These are phyloP conservation scores for Erpobdella octoculata DNA, from an alignment of 2,888 invertebrate species.

Conservation along the genomic window DNA sequence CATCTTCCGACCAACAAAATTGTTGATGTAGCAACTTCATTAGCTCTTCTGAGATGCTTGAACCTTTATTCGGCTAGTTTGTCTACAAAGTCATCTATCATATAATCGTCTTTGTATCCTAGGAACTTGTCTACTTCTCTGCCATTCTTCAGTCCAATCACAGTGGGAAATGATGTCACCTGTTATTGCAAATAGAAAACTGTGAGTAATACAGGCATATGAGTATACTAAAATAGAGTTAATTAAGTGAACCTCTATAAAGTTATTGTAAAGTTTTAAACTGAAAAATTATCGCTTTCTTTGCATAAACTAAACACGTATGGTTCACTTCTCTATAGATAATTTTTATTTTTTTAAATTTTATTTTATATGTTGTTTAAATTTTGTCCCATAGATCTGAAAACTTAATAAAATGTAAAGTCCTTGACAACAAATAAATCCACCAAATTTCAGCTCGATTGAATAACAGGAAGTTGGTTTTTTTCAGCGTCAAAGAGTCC, in stretches of 20 bases:
- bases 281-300: too few species aligned
- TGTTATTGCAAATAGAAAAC: slow-evolving; percentile 45
- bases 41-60: neutral
- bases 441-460: too few species aligned
- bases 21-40: neutral
- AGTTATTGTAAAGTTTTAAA: too few species aligned
- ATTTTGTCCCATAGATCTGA: too few species aligned
- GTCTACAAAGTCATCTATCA: slow-evolving; percentile 76
- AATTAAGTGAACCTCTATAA: neutral
- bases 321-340: too few species aligned
- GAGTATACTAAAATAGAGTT: neutral
- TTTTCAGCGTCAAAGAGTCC: too few species aligned
- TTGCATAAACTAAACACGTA: too few species aligned
- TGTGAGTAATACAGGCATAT: neutral
- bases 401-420: too few species aligned
- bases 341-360: too few species aligned
- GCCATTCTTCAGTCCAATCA: slow-evolving; percentile 80
- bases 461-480: too few species aligned
- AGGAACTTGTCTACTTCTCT: slow-evolving; percentile 76
- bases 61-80: slow-evolving; percentile 44
- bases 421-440: too few species aligned
- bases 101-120: slow-evolving; percentile 83
- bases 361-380: too few species aligned
- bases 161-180: slow-evolving; percentile 83
- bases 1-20: neutral